These are phyloP conservation scores for Upupa epops DNA, from an alignment of 2,113 vertebrate genomes.

Conservation along the genomic window DNA sequence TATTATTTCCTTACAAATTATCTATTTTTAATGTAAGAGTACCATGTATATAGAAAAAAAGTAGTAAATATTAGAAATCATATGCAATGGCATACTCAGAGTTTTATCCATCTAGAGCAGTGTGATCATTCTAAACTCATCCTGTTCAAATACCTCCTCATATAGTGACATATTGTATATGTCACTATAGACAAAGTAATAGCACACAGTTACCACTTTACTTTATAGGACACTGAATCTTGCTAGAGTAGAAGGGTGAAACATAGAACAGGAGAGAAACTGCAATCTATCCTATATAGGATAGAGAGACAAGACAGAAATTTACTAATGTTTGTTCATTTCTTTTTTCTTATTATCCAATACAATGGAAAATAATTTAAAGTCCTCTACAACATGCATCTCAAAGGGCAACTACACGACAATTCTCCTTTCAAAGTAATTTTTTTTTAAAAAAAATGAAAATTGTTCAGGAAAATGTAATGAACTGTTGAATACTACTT, in stretches of 20 bases:
- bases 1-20: not conserved
- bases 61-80: not conserved
- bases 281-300: slow-evolving; percentile 26
- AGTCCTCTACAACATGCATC: not conserved
- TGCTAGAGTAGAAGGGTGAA: not conserved
- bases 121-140: not conserved
- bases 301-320: slow-evolving; percentile 6
- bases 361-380: not conserved
- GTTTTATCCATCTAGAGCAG: not conserved
- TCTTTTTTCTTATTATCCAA: not conserved
- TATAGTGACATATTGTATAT: not conserved
- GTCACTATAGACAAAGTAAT: not conserved
- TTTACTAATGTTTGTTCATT: not conserved
- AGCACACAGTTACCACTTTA: not conserved
- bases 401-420: not conserved
- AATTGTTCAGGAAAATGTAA: slow-evolving; percentile 20
- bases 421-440: not conserved
- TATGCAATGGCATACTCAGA: not conserved
- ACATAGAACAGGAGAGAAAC: not conserved
- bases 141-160: slow-evolving; percentile 5
- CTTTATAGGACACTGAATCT: not conserved
- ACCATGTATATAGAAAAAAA: not conserved
- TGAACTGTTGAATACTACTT: slow-evolving; percentile 6
- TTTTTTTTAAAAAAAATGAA: not conserved
- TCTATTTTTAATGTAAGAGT: not conserved